Percentiles rank a stretch among this genome's conserved stretches.
Conservation (phyloP, 2,888 invertebrate species). For the Volucella inflata region DNA sequence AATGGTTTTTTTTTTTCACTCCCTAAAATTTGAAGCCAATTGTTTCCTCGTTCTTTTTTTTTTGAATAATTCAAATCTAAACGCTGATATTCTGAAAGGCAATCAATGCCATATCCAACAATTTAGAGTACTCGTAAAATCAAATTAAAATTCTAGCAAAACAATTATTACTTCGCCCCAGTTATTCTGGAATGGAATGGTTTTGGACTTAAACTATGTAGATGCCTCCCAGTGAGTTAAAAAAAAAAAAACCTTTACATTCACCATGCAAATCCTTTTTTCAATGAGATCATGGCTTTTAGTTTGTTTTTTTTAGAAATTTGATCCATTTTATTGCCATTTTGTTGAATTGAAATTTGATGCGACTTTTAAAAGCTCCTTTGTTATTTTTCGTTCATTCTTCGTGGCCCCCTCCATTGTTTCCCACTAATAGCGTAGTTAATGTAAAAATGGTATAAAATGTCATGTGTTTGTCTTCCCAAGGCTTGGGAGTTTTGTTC, state of each 20-base stretch:
- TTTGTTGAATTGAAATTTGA: conserved; percentile 68
- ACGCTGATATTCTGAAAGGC: conserved; percentile 34
- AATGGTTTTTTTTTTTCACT: neutral
- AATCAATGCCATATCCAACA: conserved; percentile 35
- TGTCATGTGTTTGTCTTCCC: conserved; percentile 13
- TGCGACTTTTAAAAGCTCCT: conserved; percentile 65
- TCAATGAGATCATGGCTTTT: conserved; percentile 64
- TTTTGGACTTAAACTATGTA: conserved; percentile 35
- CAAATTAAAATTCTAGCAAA: conserved; percentile 63
- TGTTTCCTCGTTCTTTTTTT: neutral
- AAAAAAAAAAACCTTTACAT: conserved; percentile 35
- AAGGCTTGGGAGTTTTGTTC: neutral
- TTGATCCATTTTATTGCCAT: conserved; percentile 63
- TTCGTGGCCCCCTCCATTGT: conserved; percentile 21
- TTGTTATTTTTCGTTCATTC: conserved; percentile 47
- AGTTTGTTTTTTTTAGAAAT: conserved; percentile 65
- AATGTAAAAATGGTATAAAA: neutral
- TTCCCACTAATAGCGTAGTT: conserved; percentile 7
- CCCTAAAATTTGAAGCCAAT: neutral
- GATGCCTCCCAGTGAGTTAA: conserved; percentile 23
- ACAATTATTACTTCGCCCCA: conserved; percentile 60
- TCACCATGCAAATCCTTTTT: conserved; percentile 69
- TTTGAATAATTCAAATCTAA: conserved; percentile 48
- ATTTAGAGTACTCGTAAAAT: conserved; percentile 53
- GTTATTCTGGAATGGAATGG: conserved; percentile 9